Base-by-base conservation (phyloP, 2,888 invertebrate genomes). In the Cenopis cana region DNA sequence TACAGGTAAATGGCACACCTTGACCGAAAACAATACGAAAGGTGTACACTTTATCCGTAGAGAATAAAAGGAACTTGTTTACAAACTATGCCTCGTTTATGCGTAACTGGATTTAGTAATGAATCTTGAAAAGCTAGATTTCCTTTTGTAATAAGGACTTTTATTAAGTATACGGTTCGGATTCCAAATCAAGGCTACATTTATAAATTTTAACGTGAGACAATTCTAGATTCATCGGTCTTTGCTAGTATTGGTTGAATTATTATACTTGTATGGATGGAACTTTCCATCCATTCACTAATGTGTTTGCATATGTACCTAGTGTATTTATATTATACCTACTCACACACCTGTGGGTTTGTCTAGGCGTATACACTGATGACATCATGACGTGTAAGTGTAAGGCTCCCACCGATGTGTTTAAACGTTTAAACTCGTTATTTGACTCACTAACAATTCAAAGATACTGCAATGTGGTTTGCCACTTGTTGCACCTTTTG, bases 351-450 rank as follows among this genome's bases (percentile, higher is more conserved):
- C 67, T 72, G 71, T 12, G 38, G 54, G 66, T 41, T 52, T 56
- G 64, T 36, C 18, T 61, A 76, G 76, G 24, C 67, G 77, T 76
- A 76, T 75, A 77, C 76, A 79, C 79, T 77, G 80, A 82, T 87
- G 87, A 86, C 84, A 86, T 87, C 87, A 87, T 74, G 74, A 76
- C 56, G 50, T 24, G 78, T 59, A 33, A 57, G 50, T 24, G 78
- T 59, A 33, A 57, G 46, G 17, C 24, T 66, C 60, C 66, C 76
- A 78, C 76, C 76, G 78, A 82, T 82, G 84, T 82, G 79, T 81
- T 80, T 81, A 82, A 85, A 87, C 86, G 79, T 81, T 80, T 81
- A 82, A 85, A 87, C 86, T 81, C 81, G 87, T 86, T 87, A 76
- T 71, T 66, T 50, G 67, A 61, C 50, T 71, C 50, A 38, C 61